Base-by-base conservation (phyloP, 2,113 vertebrate genomes). In the Coracopsis vasa region DNA sequence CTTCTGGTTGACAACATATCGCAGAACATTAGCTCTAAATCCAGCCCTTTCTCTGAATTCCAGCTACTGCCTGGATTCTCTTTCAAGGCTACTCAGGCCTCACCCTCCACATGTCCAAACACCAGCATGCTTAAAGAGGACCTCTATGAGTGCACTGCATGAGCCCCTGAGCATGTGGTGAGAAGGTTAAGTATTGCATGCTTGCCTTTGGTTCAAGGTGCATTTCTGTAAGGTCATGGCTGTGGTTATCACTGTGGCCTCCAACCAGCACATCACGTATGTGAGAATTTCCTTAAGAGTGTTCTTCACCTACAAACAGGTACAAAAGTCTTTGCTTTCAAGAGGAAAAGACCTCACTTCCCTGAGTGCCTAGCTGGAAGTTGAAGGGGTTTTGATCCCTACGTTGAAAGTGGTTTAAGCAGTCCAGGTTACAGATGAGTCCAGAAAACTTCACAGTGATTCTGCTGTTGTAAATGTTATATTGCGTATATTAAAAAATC, bases 141-240 rank as follows among this genome's bases (percentile, higher is more conserved):
- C 23, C 61, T 66, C 3, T 6, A 6, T 0, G 24, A 39, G 71
- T 0, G 0, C 0, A 1, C 39, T 41, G 54, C 13, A 5, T 19
- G n/a, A 51, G 24, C 45, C 27, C 47, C 10, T 29, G 48, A 29
- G 65, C 1, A 0, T 0, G 12, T 7, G 18, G 20, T 1, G 3
- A n/a, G 39, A 31, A 44, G 28, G 31, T 53, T 27, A 35, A 72
- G 9, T 7, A 8, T 3, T 1, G 1, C 0, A 1, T 39, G 33
- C 70, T 35, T 10, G 35, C 39, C 41, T 67, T 61, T 17, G 23
- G 16, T 37, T 54, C 1, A 2, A 39, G 51, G 21, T 3, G 27
- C 0, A 1, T 33, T 67, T 53, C 41, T 10, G 15, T 18, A 11
- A 33, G 39, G 66, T 56, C 5, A 0, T 8, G 65, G 41, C 54